These are phyloP conservation scores for Scaptodrosophila latifasciaeformis DNA, from an alignment of 2,888 invertebrate species.

Conservation along the genomic window DNA sequence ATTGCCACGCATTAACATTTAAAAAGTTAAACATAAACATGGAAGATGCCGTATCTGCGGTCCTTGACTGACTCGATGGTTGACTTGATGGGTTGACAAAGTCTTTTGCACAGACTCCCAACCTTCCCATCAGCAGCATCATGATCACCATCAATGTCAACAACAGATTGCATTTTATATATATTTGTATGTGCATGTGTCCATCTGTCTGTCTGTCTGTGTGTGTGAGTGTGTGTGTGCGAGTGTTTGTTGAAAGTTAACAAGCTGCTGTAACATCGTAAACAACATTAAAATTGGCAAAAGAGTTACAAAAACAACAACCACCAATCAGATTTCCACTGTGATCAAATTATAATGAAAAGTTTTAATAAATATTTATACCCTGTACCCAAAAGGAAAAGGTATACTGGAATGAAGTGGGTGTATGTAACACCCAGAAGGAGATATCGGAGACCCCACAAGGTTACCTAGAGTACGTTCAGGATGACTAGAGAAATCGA, in stretches of 20 bases:
- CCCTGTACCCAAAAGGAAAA: too few species aligned
- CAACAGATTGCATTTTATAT: too few species aligned
- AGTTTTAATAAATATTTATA: too few species aligned
- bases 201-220: background rate
- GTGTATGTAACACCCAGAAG: too few species aligned
- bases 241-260: conserved; percentile 48
- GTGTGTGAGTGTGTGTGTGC: too few species aligned
- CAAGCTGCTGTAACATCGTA: conserved; percentile 38
- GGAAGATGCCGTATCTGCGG: conserved; percentile 25
- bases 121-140: conserved; percentile 27
- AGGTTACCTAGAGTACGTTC: too few species aligned
- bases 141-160: conserved; percentile 18
- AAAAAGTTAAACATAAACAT: conserved; percentile 45
- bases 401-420: background rate
- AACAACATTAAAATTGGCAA: conserved; percentile 38
- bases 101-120: too few species aligned
- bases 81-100: conserved; percentile 3
- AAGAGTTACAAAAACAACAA: conserved; percentile 21
- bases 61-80: conserved; percentile 11
- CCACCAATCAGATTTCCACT: background rate
- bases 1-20: conserved; percentile 40
- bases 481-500: too few species aligned
- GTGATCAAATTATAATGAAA: background rate
- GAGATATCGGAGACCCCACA: too few species aligned
- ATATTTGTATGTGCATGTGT: too few species aligned